Evolutionary conservation across 1,140 invertebrate genomes (phyloP), one percentile per base, ranked within the genome.

Genomic region (Geopemphigus sp.): DNA sequence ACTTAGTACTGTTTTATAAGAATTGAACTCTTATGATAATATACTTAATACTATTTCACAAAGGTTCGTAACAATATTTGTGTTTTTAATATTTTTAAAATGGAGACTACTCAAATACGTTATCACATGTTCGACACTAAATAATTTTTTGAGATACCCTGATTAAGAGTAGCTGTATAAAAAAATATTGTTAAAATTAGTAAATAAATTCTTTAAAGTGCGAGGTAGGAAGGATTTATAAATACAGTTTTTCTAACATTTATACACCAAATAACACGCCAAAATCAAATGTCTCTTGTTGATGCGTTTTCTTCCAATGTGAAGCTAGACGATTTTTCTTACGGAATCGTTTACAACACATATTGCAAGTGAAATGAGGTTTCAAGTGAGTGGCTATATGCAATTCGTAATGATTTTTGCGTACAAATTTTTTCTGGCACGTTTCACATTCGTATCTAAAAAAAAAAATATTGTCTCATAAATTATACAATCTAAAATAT

Each of bases 321-420:
- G 87, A 85, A 0, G 86, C 83, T 53, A 86, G 84, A 81, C 87
- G 86, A 54, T 86, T 87, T 19, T 85, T 61, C 80, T 86, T 86
- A 68, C 86, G 87, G 64, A 86, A 87, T 0, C 85, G 85, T 81
- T 86, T 85, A 19, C 85, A 85, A 47, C 86, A 87, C 45, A 85
- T 84, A 17, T 87, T 85, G 63, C 86, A 87, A 3, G 85, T 84
- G 45, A 85, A 87, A 0, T 86, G 86, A 6, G 86, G 82, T 1
- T 85, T 85, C 1, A 86, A 85, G 57, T 87, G 86, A 0, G 85
- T 85, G 19, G 86, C 83, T 2, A 85, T 83, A 56, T 87, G 86
- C 0, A 86, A 84, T 68, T 86, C 85, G 24, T 85, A 87, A 29
- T 87, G 86, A 19, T 85, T 87, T 56, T 87, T 87, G 2, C 86